Conservation (phyloP, 2,888 invertebrate species). For the Limnephilus auricula region DNA sequence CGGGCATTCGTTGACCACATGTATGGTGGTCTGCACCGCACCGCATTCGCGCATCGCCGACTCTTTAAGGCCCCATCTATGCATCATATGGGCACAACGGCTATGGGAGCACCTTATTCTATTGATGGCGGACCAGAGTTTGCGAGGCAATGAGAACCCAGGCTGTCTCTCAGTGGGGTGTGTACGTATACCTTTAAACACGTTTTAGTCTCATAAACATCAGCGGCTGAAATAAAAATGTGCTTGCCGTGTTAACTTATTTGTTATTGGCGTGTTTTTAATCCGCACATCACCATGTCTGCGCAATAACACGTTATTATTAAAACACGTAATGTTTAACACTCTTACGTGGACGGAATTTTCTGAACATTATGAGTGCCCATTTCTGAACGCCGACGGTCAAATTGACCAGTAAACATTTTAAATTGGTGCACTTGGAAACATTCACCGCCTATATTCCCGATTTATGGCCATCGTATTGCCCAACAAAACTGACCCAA, state of each 20-base stretch:
- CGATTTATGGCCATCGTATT: constrained; percentile 58
- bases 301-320: background rate
- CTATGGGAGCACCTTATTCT: too few species aligned
- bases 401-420: constrained; percentile 52
- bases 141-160: too few species aligned
- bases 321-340: constrained; percentile 26
- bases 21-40: too few species aligned
- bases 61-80: too few species aligned
- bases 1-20: too few species aligned
- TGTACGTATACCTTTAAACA: background rate
- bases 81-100: too few species aligned
- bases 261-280: constrained; percentile 28
- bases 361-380: background rate
- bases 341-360: constrained; percentile 42
- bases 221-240: background rate
- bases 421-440: constrained; percentile 52
- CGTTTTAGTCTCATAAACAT: background rate
- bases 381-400: constrained; percentile 19
- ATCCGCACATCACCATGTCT: constrained; percentile 30
- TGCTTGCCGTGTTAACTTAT: background rate
- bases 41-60: too few species aligned
- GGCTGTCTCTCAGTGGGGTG: too few species aligned
- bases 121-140: too few species aligned
- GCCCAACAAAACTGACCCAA: constrained; percentile 40
- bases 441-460: constrained; percentile 59